These are phyloP conservation scores for Antheraea yamamai DNA, from an alignment of 2,888 invertebrate genomes.

Conservation along the genomic window DNA sequence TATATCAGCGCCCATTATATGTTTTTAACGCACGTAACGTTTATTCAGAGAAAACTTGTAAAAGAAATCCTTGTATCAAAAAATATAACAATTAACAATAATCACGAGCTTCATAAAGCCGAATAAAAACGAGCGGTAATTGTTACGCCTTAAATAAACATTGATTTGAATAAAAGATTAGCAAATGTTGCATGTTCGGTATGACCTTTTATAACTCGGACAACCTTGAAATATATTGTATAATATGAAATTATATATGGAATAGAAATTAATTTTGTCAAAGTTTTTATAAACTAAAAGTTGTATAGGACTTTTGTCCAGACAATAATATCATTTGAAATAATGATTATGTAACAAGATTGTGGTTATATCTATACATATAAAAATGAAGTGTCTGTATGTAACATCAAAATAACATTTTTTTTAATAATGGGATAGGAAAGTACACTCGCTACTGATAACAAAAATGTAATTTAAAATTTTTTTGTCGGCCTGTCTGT, in stretches of 20 bases:
- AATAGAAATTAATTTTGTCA: neutral
- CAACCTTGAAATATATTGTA: neutral
- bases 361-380: too few relatives aligned
- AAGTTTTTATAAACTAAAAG: neutral
- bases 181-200: constrained; percentile 1
- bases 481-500: too few relatives aligned
- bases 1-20: neutral
- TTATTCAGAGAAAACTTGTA: neutral
- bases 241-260: neutral
- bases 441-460: too few relatives aligned
- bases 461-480: too few relatives aligned
- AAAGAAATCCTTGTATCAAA: neutral
- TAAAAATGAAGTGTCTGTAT: too few relatives aligned
- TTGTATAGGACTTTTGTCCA: neutral
- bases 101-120: neutral
- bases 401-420: too few relatives aligned
- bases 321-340: neutral
- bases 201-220: neutral
- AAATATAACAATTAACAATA: constrained; percentile 4
- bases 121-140: neutral
- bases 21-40: neutral
- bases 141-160: constrained; percentile 1
- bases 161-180: constrained; percentile 5
- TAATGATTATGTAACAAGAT: neutral
- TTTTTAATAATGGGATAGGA: too few relatives aligned